Evolutionary conservation across 2,888 invertebrate genomes (phyloP).

Genomic region (Tillus elongatus): DNA sequence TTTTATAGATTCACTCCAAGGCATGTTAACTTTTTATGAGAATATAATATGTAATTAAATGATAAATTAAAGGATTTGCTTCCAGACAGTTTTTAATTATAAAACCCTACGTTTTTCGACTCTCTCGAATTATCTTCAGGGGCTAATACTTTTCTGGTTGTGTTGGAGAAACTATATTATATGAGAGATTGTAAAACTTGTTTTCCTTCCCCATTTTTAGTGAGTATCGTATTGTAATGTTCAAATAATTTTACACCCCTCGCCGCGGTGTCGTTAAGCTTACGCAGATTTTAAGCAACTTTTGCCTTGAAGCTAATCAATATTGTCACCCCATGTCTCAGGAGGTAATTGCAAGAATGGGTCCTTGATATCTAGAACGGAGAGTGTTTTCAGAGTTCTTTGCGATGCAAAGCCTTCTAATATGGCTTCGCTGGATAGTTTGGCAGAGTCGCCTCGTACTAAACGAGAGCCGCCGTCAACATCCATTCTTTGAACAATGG

Average conservation of each 20-base stretch:
- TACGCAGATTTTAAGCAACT: constrained; percentile 1
- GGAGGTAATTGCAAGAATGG: constrained; percentile 2
- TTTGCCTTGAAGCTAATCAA: not conserved
- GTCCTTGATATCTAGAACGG: constrained; percentile 2
- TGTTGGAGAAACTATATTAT: too few relatives aligned
- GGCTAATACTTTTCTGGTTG: too few relatives aligned
- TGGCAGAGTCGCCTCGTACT: not conserved
- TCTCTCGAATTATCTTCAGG: too few relatives aligned
- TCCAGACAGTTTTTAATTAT: too few relatives aligned
- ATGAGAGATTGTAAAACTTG: not conserved
- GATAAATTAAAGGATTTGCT: too few relatives aligned
- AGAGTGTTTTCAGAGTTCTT: constrained; percentile 3
- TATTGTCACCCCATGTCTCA: constrained; percentile 2
- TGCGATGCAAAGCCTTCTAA: constrained; percentile 1
- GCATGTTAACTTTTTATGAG: too few relatives aligned
- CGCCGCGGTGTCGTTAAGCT: constrained; percentile 1
- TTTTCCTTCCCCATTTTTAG: constrained; percentile 1
- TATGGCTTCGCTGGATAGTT: constrained; percentile 1
- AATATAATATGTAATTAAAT: too few relatives aligned
- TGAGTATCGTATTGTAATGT: not conserved
- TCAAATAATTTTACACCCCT: constrained; percentile 1
- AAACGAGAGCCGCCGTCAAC: not conserved
- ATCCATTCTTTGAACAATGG: constrained; percentile 2
- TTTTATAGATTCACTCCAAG: too few relatives aligned
- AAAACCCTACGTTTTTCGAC: too few relatives aligned